Evolutionary conservation across 1,140 invertebrate species (phyloP), one percentile per base, ranked within the genome.

Genomic region (Nautilus pompilius): DNA sequence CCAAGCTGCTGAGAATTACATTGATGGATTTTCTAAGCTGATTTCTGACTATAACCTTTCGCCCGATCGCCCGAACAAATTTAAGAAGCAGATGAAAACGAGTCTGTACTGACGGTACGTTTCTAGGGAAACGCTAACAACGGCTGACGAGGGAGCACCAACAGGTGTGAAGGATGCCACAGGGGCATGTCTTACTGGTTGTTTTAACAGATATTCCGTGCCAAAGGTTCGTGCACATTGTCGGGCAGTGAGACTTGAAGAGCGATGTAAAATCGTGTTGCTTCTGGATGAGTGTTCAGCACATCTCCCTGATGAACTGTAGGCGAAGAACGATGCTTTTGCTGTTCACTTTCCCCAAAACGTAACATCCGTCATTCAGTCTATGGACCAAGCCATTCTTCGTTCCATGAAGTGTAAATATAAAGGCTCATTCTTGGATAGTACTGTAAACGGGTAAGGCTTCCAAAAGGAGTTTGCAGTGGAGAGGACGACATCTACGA

Each of bases 281-380:
- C 78, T 85, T 62, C 69, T 85, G 54, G 82, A 86, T 64, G 86
- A 85, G 67, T 85, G 79, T 70, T 64, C 79, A 55, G 75, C 82
- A 54, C 83, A 85, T 68, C 65, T 73, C 32, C 26, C 60, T 46
- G 48, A 65, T 8, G 22, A 46, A 36, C 62, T 76, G 41, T 66
- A 78, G 17, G 36, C n/a, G 36, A 41, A 41, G n/a, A 41, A n/a
- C n/a, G n/a, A 41, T 41, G 36, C n/a, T 41, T 41, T 41, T 1
- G 36, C n/a, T 41, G 0, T 41, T 41, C n/a, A 41, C 36, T 41
- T 41, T 1, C 36, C 36, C n/a, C 1, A 13, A 1, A 1, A 41
- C n/a, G 36, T 41, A 1, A 41, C 36, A 41, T 41, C 1, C n/a
- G 36, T 41, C n/a, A 15, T 41, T 15, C 36, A 41, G 36, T n/a